Base-by-base conservation (phyloP, 2,113 vertebrate genomes). In the Xenopus laevis region DNA sequence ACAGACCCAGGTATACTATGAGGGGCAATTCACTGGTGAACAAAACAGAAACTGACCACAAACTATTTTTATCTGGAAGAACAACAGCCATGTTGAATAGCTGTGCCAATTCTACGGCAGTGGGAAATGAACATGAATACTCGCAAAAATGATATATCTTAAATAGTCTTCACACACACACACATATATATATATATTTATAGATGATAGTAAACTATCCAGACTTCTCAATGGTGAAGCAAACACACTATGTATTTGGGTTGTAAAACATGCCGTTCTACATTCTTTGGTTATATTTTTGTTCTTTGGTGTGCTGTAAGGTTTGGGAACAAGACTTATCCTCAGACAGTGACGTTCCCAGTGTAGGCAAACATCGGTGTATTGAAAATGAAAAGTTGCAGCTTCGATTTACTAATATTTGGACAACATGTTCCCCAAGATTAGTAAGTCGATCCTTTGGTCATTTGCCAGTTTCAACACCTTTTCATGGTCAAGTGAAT, bases 11-110 rank as follows among this genome's bases (percentile, higher is more conserved):
- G 88, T 79, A 88, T 88, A 81, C 81, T 79, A 59, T 79, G 87
- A 85, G 87, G 91, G 91, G 91, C 92, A 92, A 86, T 89, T 92
- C 92, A 93, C 93, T 91, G 93, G 92, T 84, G 81, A 86, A 63
- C 85, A 91, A 83, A 40, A 40, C 33, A 40, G 89, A 89, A 91
- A 89, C 86, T 82, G 23, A 89, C 87, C 83, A 83, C 82, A 65
- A 60, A 65, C 79, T 78, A 74, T 79, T 80, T 13, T 1, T 27
- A 27, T 27, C 23, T 55, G 17, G 59, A 63, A 52, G 67, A 44
- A 68, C 7, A 50, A 52, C 45, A 8, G 65, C n/a, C 18, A 45
- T 67, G 12, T 46, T 65, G 16, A 13, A 30, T 53, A 64, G 59
- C 68, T 40, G 57, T 18, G 46, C 23, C 23, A 27, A 27, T 27